Conservation (phyloP, 2,888 invertebrate species). For the Nycteola revayana region DNA sequence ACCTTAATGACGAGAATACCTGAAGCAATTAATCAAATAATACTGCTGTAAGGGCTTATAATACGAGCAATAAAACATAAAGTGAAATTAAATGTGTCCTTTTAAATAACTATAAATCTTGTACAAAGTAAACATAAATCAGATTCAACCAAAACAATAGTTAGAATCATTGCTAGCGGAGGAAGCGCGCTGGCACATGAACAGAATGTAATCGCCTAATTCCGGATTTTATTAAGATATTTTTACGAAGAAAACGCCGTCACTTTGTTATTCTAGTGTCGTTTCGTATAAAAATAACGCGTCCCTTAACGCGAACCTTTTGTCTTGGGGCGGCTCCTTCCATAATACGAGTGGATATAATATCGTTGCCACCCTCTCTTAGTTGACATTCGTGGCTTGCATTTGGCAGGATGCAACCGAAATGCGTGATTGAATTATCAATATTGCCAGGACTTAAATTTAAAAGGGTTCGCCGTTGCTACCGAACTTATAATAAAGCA, state of each 20-base stretch:
- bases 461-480: constrained; percentile 27
- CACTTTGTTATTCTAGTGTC: constrained; percentile 70
- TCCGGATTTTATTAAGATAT: constrained; percentile 75
- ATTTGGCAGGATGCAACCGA: constrained; percentile 75
- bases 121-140: constrained; percentile 57
- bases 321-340: constrained; percentile 60
- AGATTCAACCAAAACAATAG: constrained; percentile 57
- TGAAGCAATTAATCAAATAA: constrained; percentile 28
- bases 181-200: constrained; percentile 69
- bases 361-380: constrained; percentile 62
- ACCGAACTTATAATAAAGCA: constrained; percentile 7
- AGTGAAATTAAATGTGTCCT: constrained; percentile 43
- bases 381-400: constrained; percentile 73
- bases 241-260: constrained; percentile 64
- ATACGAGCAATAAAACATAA: constrained; percentile 35
- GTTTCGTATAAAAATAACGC: constrained; percentile 75
- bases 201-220: constrained; percentile 72
- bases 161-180: constrained; percentile 53
- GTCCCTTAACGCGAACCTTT: constrained; percentile 72
- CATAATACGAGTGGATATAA: constrained; percentile 53
- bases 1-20: no score
- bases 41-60: constrained; percentile 22
- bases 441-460: constrained; percentile 40
- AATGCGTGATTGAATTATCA: constrained; percentile 70
- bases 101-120: constrained; percentile 68